Conservation (phyloP, 2,113 vertebrate species). For the Oreochromis niloticus region DNA sequence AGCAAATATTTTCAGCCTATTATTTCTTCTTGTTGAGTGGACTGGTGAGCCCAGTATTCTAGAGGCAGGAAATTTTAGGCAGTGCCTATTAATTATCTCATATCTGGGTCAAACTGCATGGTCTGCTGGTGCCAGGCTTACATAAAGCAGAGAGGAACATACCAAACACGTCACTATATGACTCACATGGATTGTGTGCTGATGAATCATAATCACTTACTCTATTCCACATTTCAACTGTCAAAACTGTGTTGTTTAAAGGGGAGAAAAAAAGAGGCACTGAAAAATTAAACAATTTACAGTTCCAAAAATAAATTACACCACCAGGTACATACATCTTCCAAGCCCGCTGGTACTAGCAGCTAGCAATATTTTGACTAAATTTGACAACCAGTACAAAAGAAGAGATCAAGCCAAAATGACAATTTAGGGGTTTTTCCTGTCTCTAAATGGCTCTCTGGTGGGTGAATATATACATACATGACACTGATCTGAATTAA, state of each 20-base stretch:
- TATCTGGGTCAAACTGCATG: neutral
- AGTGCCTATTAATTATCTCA: neutral
- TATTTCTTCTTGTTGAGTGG: neutral
- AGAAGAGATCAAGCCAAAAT: neutral
- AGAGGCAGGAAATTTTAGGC: neutral
- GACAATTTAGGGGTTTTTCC: neutral
- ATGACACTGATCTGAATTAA: neutral
- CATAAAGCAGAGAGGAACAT: neutral
- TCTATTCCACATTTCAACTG: neutral
- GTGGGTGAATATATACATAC: neutral
- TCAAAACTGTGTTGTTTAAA: slow-evolving; percentile 3
- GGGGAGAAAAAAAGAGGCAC: neutral
- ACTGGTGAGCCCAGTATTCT: neutral
- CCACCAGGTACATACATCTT: neutral
- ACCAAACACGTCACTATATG: neutral
- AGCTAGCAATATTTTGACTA: neutral
- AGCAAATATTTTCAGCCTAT: neutral
- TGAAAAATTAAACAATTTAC: neutral
- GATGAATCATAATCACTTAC: slow-evolving; percentile 26
- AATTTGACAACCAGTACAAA: slow-evolving; percentile 2
- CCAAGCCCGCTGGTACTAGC: neutral
- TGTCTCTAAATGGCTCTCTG: neutral
- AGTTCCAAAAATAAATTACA: neutral
- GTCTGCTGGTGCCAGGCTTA: neutral
- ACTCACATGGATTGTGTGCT: slow-evolving; percentile 9